A percentile compares a stretch with the other conserved stretches of the same genome.
Evolutionary conservation across 1,140 invertebrate species (phyloP).

Genomic region (Papilio glaucus): DNA sequence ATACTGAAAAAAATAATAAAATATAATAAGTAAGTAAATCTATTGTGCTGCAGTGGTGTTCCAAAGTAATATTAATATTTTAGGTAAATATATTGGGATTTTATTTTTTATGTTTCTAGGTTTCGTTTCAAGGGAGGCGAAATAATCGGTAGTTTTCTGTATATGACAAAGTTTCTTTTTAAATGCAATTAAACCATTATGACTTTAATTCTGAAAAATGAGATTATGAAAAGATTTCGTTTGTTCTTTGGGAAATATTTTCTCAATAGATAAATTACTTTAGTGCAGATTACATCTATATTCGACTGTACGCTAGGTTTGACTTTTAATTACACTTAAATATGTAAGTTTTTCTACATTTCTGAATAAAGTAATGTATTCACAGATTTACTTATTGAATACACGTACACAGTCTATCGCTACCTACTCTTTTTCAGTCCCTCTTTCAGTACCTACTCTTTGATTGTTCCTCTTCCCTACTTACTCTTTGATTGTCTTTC

Average conservation of each 20-base stretch:
- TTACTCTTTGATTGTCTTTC: conserved; percentile 67
- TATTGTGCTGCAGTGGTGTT: background rate
- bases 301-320: background rate
- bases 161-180: no score
- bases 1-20: background rate
- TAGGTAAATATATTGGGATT: no score
- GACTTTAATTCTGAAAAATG: no score
- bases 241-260: background rate
- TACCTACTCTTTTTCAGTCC: no score
- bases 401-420: conserved; percentile 42
- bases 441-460: no score
- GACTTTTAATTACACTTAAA: conserved; percentile 15
- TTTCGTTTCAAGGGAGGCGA: no score
- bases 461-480: conserved; percentile 58
- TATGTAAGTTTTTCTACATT: background rate
- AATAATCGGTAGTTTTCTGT: no score
- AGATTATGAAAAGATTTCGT: no score
- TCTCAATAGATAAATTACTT: background rate
- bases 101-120: no score
- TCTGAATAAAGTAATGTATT: background rate
- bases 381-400: background rate
- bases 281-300: background rate
- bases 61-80: no score
- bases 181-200: background rate
- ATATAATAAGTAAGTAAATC: background rate